These are phyloP conservation scores for human (Homo sapiens) DNA, from an alignment of 2,113 vertebrate species.

Conservation along the genomic window DNA sequence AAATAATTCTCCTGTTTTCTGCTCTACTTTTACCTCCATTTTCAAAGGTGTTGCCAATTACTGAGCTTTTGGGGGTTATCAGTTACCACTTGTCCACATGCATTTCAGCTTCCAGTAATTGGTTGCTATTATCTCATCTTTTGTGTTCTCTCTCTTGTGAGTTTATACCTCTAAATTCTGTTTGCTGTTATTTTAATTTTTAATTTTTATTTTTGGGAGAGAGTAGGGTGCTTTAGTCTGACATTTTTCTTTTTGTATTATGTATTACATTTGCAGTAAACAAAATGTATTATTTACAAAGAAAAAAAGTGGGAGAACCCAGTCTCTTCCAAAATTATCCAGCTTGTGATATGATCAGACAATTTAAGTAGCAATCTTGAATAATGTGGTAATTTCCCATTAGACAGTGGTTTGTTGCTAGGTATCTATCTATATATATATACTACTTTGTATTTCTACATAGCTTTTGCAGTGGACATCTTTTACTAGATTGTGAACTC, in stretches of 20 bases:
- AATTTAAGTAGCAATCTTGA: not conserved
- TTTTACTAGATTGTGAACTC: not conserved
- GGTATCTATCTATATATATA: too few relatives aligned
- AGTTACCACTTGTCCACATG: not conserved
- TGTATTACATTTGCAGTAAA: not conserved
- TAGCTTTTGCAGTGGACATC: not conserved
- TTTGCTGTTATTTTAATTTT: conserved; percentile 29
- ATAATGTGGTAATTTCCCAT: not conserved
- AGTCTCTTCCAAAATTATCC: not conserved
- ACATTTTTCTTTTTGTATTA: not conserved
- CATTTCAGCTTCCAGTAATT: not conserved
- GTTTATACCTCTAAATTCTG: conserved; percentile 9
- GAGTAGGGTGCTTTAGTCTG: not conserved
- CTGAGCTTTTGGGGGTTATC: not conserved
- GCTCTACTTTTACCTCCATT: not conserved
- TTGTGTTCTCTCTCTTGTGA: not conserved
- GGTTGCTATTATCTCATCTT: not conserved
- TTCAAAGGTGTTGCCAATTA: not conserved
- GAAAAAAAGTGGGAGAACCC: not conserved
- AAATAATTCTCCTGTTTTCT: conserved; percentile 29
- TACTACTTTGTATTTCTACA: not conserved
- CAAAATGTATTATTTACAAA: conserved; percentile 27
- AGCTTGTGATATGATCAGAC: not conserved
- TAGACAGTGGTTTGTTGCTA: conserved; percentile 7
- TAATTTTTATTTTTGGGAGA: not conserved